phyloP scores from a whole-genome alignment of 2,888 invertebrate genomes.

The Scaptomyza caliginosa region DNA sequence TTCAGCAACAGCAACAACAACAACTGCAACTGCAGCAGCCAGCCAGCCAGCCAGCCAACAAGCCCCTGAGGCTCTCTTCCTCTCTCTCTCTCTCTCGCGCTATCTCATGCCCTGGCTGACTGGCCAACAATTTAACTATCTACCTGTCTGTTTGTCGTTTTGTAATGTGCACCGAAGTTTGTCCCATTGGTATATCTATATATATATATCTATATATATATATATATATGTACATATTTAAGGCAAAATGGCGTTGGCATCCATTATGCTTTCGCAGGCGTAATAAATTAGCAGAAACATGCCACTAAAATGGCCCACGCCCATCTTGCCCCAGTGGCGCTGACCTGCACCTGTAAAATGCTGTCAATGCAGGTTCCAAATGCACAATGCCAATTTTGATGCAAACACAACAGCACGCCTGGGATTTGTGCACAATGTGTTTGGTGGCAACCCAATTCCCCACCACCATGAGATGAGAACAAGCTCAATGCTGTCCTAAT shows the following conservation, averaged over 20 bases:
- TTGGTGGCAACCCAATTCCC: conserved; percentile 59
- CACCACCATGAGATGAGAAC: conserved; percentile 26
- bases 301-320: conserved; percentile 70
- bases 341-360: conserved; percentile 65
- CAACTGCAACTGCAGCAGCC: conserved; percentile 16
- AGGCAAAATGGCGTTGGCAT: conserved; percentile 39
- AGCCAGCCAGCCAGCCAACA: conserved; percentile 21
- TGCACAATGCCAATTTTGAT: conserved; percentile 55
- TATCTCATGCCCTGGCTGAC: not conserved
- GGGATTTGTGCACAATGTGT: conserved; percentile 78
- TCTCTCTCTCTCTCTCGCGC: not conserved
- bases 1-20: conserved; percentile 37
- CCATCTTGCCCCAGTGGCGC: conserved; percentile 46
- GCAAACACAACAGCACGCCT: conserved; percentile 64
- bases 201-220: not conserved
- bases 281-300: conserved; percentile 79
- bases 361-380: conserved; percentile 70
- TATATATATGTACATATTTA: not conserved
- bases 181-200: conserved; percentile 55
- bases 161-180: conserved; percentile 51
- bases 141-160: conserved; percentile 33
- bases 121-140: conserved; percentile 18
- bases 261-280: conserved; percentile 71
- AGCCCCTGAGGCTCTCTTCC: conserved; percentile 31
- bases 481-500: conserved; percentile 6